Evolutionary conservation across 2,888 invertebrate species (phyloP).

Genomic region (Drepanosiphum platanoidis): DNA sequence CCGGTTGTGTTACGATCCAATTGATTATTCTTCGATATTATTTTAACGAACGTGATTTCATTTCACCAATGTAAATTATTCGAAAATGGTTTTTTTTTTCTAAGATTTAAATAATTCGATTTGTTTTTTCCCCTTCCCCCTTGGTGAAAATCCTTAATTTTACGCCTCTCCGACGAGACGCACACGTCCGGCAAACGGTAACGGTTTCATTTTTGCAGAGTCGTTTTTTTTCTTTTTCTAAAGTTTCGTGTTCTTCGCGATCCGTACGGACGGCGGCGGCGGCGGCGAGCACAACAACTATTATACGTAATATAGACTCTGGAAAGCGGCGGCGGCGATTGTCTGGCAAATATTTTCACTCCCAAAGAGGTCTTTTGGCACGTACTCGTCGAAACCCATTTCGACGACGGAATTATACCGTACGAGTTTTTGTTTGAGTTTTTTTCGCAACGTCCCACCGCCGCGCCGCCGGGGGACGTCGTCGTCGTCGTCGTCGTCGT

Average conservation of each 20-base stretch:
- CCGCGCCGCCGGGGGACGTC: not conserved
- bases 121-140: too few relatives aligned
- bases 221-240: conserved; percentile 23
- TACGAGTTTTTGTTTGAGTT: conserved; percentile 30
- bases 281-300: not conserved
- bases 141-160: too few relatives aligned
- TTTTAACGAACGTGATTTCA: too few relatives aligned
- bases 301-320: too few relatives aligned
- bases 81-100: too few relatives aligned
- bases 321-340: conserved; percentile 47
- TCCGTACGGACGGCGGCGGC: not conserved
- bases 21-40: too few relatives aligned
- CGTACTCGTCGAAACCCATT: conserved; percentile 49
- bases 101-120: too few relatives aligned
- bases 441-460: not conserved
- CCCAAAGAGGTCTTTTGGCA: conserved; percentile 47
- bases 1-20: too few relatives aligned
- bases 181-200: conserved; percentile 5
- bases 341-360: conserved; percentile 53
- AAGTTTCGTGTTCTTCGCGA: conserved; percentile 34
- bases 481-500: not conserved
- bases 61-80: too few relatives aligned
- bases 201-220: conserved; percentile 40
- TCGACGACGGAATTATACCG: conserved; percentile 11
- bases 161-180: too few relatives aligned